Conservation (phyloP, 2,113 vertebrate genomes). For the Casuarius casuarius region DNA sequence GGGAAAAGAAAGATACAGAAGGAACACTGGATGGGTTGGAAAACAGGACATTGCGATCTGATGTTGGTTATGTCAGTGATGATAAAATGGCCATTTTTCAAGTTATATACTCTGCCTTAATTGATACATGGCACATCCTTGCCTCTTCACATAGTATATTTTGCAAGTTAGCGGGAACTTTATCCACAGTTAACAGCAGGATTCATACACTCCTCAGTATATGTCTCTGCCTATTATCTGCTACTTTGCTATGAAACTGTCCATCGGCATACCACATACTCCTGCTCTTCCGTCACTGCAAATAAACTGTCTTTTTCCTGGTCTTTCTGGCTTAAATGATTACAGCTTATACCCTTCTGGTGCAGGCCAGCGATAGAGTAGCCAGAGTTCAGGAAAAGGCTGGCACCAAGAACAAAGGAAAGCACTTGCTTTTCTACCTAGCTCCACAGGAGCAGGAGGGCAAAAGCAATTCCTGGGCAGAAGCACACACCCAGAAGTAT, state of each 20-base stretch:
- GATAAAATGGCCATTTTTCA: not conserved
- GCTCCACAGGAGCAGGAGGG: not conserved
- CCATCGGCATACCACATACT: not conserved
- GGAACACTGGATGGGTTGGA: not conserved
- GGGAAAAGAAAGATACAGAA: not conserved
- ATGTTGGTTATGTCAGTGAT: not conserved
- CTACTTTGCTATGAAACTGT: not conserved
- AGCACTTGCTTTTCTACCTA: fast-evolving
- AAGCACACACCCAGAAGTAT: not conserved
- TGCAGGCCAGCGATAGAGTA: not conserved
- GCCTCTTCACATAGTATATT: not conserved
- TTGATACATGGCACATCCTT: not conserved
- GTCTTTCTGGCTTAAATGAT: not conserved
- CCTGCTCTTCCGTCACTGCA: not conserved
- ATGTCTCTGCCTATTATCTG: not conserved
- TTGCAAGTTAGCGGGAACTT: not conserved
- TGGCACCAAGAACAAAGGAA: not conserved
- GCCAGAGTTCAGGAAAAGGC: not conserved
- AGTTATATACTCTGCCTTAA: not conserved
- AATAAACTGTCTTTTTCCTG: not conserved
- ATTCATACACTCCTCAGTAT: not conserved
- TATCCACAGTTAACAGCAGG: not conserved
- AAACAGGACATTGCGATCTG: not conserved
- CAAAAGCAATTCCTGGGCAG: not conserved
- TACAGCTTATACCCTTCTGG: not conserved